Percentiles rank a stretch among this genome's conserved stretches.
Conservation (phyloP, 2,888 invertebrate species). For the Lepetodrilus schrolli region DNA sequence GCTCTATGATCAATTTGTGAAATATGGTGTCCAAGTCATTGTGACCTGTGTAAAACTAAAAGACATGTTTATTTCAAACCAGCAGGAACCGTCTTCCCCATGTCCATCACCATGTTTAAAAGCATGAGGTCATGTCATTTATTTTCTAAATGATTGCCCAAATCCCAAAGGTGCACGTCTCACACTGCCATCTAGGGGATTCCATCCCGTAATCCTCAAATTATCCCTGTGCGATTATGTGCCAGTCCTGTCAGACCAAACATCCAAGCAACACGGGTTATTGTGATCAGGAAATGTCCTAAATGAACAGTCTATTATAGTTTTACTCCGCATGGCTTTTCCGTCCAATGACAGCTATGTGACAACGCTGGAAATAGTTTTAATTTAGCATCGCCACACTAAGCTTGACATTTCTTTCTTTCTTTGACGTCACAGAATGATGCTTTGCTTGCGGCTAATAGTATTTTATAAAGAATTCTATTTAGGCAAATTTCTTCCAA, state of each 20-base stretch:
- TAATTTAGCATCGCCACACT: background rate
- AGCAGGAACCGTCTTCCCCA: no score
- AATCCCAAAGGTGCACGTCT: no score
- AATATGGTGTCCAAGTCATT: no score
- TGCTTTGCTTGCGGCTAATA: background rate
- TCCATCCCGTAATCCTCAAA: background rate
- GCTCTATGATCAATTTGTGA: no score
- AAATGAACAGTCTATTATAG: background rate
- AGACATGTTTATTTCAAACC: no score
- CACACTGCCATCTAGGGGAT: no score
- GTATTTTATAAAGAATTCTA: background rate
- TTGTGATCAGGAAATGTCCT: background rate
- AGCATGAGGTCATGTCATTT: no score
- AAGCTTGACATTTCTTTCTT: slow-evolving; percentile 1
- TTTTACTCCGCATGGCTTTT: background rate
- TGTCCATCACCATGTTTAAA: no score
- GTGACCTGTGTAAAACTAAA: no score
- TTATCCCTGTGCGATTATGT: slow-evolving; percentile 8
- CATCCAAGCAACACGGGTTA: background rate
- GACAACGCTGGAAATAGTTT: slow-evolving; percentile 20
- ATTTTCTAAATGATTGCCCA: no score
- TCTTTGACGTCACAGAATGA: background rate
- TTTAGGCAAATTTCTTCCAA: background rate
- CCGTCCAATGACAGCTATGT: background rate
- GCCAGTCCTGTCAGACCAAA: background rate